Percentiles rank a stretch among this genome's conserved stretches.
Evolutionary conservation across 2,888 invertebrate species (phyloP).

Genomic region (Eucera pruinosa): DNA sequence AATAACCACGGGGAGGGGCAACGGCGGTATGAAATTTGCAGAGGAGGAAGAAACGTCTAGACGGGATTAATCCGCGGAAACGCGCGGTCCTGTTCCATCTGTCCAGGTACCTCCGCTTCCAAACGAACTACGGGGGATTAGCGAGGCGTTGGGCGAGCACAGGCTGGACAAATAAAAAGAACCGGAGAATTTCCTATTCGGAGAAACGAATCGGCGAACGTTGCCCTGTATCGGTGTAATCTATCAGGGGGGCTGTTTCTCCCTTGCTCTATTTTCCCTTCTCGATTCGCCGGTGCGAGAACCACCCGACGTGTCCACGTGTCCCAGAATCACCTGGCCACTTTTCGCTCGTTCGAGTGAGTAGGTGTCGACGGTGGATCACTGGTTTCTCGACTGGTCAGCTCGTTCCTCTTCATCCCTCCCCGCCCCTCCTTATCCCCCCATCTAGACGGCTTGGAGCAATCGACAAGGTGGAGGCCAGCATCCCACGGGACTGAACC

Average conservation of each 20-base stretch:
- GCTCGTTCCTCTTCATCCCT: slow-evolving; percentile 29
- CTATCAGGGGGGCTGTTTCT: slow-evolving; percentile 46
- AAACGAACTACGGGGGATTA: slow-evolving; percentile 48
- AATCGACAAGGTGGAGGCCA: slow-evolving; percentile 43
- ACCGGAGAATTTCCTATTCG: slow-evolving; percentile 52
- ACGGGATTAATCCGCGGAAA: slow-evolving; percentile 50
- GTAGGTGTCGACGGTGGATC: slow-evolving; percentile 66
- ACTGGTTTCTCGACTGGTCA: slow-evolving; percentile 69
- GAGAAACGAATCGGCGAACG: slow-evolving; percentile 43
- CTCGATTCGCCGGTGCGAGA: neutral
- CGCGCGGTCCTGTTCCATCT: slow-evolving; percentile 19
- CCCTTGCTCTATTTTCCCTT: slow-evolving; percentile 48
- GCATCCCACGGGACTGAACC: slow-evolving; percentile 72
- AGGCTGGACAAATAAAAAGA: slow-evolving; percentile 44
- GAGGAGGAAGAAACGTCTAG: slow-evolving; percentile 34
- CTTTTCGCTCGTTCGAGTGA: slow-evolving; percentile 50
- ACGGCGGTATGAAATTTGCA: slow-evolving; percentile 19
- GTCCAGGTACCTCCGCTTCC: slow-evolving; percentile 12
- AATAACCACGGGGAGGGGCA: neutral
- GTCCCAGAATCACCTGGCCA: slow-evolving; percentile 33
- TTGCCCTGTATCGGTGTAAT: slow-evolving; percentile 61
- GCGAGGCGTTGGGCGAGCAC: slow-evolving; percentile 43
- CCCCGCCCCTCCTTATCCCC: neutral
- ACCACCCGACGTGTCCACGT: slow-evolving; percentile 30
- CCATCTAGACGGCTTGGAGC: slow-evolving; percentile 41